Evolutionary conservation across 2,113 vertebrate genomes (phyloP), one percentile per base, ranked within the genome.

Genomic region (Platysteira castanea): DNA sequence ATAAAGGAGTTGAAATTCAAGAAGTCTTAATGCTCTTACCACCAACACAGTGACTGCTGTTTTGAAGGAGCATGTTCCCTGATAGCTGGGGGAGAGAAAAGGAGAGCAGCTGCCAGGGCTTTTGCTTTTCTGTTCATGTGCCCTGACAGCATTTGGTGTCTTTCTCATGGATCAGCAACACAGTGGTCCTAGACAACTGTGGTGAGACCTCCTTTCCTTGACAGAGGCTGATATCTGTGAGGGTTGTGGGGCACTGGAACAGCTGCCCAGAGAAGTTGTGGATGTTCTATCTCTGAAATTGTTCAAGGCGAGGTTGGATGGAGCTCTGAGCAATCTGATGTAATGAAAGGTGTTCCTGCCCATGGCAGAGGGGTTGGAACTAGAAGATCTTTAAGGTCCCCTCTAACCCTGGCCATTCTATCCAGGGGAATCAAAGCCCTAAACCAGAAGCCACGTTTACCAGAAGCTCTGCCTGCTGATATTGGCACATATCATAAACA

Each of bases 1-100:
- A 44, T 59, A 47, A 28, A 84, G 28, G 20, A 67, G 24, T 3
- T 59, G 56, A 91, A 85, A 75, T 17, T 64, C 44, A 50, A n/a
- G 65, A 81, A 87, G 14, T 27, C 30, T 56, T 60, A 24, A 15
- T 1, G 6, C 10, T 84, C 31, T 68, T 3, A 1, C 19, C 24
- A 37, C n/a, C n/a, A 61, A 4, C 33, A 16, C 11, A 41, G 33
- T 59, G 41, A 31, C 7, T 28, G 8, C 9, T 0, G 0, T 57
- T 61, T 65, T 67, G 33, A 83, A 53, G 11, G n/a, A 65, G 5
- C 11, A 3, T 0, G 0, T 77, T 77, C 12, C 39, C 22, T 22
- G 9, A 15, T 22, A 11, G 12, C 6, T 79, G 44, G 31, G 49
- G 53, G 41, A 68, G 4, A 31, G 31, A 61, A 82, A 71, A 87